A percentile compares a stretch with the other conserved stretches of the same genome.
Evolutionary conservation across 2,797 vertebrate genomes (phyloP).

Genomic region (Otus scops): DNA sequence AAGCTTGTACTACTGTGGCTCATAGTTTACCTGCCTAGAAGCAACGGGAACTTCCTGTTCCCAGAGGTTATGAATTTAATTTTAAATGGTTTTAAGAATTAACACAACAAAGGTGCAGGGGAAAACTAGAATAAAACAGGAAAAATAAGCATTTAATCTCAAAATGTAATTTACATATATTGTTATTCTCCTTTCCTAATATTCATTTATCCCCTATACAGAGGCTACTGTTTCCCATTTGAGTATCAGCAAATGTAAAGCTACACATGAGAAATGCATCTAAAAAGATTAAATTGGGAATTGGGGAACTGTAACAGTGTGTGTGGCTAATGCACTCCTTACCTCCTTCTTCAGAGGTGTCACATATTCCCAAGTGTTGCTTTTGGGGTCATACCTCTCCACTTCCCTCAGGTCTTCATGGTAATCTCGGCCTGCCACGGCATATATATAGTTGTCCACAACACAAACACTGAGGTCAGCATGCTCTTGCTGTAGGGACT

Average conservation of each 20-base stretch:
- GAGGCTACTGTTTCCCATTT: neutral
- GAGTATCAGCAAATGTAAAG: neutral
- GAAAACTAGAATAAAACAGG: neutral
- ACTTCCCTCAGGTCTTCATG: conserved; percentile 88
- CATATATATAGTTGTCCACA: conserved; percentile 86
- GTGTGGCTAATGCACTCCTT: conserved; percentile 49
- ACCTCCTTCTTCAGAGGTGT: conserved; percentile 90
- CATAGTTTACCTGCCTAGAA: neutral
- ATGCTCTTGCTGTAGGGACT: conserved; percentile 89
- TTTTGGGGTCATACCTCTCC: conserved; percentile 91
- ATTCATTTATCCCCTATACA: neutral
- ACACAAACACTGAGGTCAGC: conserved; percentile 95
- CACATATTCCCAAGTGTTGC: conserved; percentile 90
- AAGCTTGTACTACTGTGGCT: neutral
- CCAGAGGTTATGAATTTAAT: neutral
- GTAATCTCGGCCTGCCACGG: conserved; percentile 94
- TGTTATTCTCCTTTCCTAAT: neutral
- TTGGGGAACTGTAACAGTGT: neutral
- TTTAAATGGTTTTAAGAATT: neutral
- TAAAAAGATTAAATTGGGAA: neutral
- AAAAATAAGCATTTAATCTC: neutral
- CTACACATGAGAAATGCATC: neutral
- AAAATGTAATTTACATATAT: neutral
- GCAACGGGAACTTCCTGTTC: neutral
- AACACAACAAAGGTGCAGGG: neutral